These are phyloP conservation scores for Trachemys scripta DNA, from an alignment of 2,113 vertebrate genomes.

Conservation along the genomic window DNA sequence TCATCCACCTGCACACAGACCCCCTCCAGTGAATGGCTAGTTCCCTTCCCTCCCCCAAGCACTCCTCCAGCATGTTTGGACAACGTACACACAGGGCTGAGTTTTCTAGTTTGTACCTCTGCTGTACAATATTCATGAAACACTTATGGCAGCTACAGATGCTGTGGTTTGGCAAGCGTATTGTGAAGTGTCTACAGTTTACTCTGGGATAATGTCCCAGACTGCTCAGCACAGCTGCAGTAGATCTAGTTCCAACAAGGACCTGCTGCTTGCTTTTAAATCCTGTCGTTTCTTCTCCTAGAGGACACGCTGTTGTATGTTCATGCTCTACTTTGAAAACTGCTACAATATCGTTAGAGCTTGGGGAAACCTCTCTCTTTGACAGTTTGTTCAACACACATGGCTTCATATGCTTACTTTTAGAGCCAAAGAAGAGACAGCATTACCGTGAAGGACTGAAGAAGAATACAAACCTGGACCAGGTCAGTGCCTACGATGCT, in stretches of 20 bases:
- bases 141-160: slow-evolving; percentile 22
- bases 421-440: neutral
- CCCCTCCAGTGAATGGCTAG: neutral
- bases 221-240: neutral
- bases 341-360: neutral
- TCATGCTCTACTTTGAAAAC: neutral
- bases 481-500: neutral
- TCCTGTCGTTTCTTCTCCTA: neutral
- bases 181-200: neutral
- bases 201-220: neutral
- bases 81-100: slow-evolving; percentile 21
- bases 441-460: neutral
- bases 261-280: neutral
- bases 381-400: neutral
- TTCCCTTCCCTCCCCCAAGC: neutral
- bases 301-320: neutral
- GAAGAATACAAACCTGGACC: neutral
- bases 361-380: neutral
- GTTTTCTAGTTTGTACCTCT: slow-evolving; percentile 28
- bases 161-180: neutral
- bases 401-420: neutral
- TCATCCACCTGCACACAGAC: neutral
- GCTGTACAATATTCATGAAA: slow-evolving; percentile 10
- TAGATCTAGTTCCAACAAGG: neutral
- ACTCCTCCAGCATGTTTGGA: neutral